phyloP scores from a whole-genome alignment of 2,888 invertebrate genomes.

The Catotricha subobsoleta region DNA sequence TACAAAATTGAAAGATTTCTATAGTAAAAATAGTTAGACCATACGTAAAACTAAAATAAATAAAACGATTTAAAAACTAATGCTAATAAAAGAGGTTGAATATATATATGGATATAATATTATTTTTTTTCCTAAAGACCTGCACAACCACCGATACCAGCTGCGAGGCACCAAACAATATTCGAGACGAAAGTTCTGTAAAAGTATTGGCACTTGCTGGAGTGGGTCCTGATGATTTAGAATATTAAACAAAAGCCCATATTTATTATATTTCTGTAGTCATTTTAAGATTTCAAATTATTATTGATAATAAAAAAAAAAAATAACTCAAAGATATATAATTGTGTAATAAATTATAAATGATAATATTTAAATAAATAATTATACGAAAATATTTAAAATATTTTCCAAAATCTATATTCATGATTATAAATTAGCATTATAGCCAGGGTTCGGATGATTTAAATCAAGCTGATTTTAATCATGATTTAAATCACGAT shows the following conservation, averaged over 20 bases:
- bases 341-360: no score
- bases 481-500: no score
- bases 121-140: conserved; percentile 15
- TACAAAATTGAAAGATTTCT: no score
- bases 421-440: no score
- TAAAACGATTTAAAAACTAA: background rate
- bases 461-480: no score
- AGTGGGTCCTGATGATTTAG: conserved; percentile 21
- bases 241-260: conserved; percentile 17
- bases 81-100: background rate
- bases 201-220: conserved; percentile 23
- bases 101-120: background rate
- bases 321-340: no score
- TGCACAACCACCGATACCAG: conserved; percentile 51
- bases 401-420: no score
- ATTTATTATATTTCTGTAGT: background rate
- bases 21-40: background rate
- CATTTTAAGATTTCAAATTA: background rate
- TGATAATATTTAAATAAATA: no score
- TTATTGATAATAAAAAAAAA: background rate
- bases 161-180: conserved; percentile 41
- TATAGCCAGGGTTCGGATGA: no score
- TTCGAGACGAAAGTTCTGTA: conserved; percentile 20
- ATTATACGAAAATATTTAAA: no score
- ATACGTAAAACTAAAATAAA: background rate